phyloP scores from a whole-genome alignment of 1,140 invertebrate species.

The Bombus picipes region DNA sequence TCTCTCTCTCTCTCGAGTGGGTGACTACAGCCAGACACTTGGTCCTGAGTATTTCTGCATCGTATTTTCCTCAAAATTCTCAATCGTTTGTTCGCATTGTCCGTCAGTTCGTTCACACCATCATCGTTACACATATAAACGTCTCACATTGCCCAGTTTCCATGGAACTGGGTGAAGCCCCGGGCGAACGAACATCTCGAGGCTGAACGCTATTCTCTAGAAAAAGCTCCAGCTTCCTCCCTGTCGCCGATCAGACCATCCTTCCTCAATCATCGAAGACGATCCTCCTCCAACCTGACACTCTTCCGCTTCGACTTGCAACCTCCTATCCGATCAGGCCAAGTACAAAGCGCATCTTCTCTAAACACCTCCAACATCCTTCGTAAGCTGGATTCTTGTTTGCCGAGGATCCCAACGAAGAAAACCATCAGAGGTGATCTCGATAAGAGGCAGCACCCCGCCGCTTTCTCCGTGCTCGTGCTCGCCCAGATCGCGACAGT shows the following conservation, averaged over 20 bases:
- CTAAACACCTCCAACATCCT: not conserved
- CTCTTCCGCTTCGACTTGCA: not conserved
- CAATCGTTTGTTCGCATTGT: not conserved
- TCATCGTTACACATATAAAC: conserved; percentile 41
- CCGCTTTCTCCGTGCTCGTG: not conserved
- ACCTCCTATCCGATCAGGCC: not conserved
- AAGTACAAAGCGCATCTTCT: not conserved
- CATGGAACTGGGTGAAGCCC: conserved; percentile 13
- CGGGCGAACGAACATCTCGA: conserved; percentile 41
- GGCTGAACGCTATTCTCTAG: conserved; percentile 11
- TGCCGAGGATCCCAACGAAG: conserved; percentile 1
- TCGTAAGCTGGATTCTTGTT: not conserved
- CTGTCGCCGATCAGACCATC: not conserved
- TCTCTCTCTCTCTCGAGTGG: conserved; percentile 64
- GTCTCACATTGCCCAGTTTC: conserved; percentile 6
- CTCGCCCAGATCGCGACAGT: not conserved
- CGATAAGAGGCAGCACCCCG: not conserved
- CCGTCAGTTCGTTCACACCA: conserved; percentile 25
- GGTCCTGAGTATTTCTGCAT: conserved; percentile 83
- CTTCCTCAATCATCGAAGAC: not conserved
- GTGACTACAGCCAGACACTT: conserved; percentile 81
- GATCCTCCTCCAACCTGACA: not conserved
- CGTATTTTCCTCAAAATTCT: conserved; percentile 46
- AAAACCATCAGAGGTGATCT: not conserved
- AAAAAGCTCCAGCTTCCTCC: not conserved